Base-by-base conservation (phyloP, 2,888 invertebrate species). In the Troides aeacus region DNA sequence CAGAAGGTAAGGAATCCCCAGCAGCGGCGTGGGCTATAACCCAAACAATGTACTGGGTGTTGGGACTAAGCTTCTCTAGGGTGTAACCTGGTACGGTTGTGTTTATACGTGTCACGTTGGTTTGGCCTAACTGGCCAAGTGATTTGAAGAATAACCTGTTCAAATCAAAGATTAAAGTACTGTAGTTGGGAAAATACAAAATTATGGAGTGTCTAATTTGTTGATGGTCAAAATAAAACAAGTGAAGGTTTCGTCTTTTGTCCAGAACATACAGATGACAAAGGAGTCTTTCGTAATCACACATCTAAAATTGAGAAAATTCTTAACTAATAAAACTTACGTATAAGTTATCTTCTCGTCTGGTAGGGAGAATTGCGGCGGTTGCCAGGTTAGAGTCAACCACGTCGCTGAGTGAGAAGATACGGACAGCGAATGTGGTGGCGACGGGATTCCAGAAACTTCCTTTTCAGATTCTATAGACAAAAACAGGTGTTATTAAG, bases 311-410 rank as follows among this genome's bases (percentile, higher is more conserved):
- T 10, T 39, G 1, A 39, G 39, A 10, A 10, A 39, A 39, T 39
- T 39, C 10, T 42, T 23, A 5, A 39, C 24, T 18, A 60, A 42
- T 62, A 62, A 50, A 42, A 88, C 91, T 85, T 84, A 96, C 96
- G 94, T 95, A 86, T 96, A 97, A 0, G 94, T 93, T 69, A 97
- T 94, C 79, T 94, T 94, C 84, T 97, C 97, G 66, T 96, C 95
- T 0, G 96, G 96, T 81, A 96, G 95, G 57, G 96, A 95, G 87
- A 96, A 96, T 87, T 96, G 96, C 4, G 97, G 97, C 5, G 97
- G 97, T 79, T 97, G 96, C 97, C 97, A 97, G 17, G 95, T 93
- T 67, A 97, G 93, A 0, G 96, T 95, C 63, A 97, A 95, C 94
- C 95, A 97, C 6, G 96, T 96, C 62, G 97, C 97, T 64, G 96